Base-by-base conservation (phyloP, 1,140 invertebrate genomes). In the Temnothorax curvispinosus region DNA sequence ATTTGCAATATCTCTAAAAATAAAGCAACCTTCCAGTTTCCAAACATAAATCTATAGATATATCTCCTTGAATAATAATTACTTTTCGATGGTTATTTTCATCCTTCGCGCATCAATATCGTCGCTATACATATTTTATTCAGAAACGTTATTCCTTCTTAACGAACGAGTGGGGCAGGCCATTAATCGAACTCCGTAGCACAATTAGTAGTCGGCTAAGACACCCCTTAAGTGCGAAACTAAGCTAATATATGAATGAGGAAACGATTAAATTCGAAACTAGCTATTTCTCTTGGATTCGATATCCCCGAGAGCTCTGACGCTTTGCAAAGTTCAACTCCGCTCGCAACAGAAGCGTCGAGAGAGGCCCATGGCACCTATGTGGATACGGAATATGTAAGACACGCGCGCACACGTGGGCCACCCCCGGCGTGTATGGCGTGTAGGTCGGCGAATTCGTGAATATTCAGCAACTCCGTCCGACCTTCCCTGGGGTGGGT, bases 381-480 rank as follows among this genome's bases (percentile, higher is more conserved):
- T 18, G 67, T 80, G 82, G 64, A 56, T 77, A 27, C 27, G 58
- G 47, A 80, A 89, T 87, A 84, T 64, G 58, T 74, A 89, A 90
- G 78, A 58, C 81, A 82, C 58, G 67, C n/a, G 27, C 52, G 21
- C 82, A 77, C 56, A 76, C 67, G 41, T 50, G 27, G 21, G 54
- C 60, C 11, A 21, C 15, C 13, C 47, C 18, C 13, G 27, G 21
- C 35, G 21, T 27, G 72, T 52, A 38, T 56, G 32, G 13, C 11
- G n/a, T 60, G 65, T 62, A 85, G n/a, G 44, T 50, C 72, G 35
- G 50, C 52, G 54, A 84, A 87, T 89, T 90, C 85, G 89, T 90
- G 89, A 90, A 90, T 90, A 89, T 90, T 89, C 89, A 90, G 74
- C 21, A 62, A 27, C 74, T 71, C 41, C 77, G 47, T 44, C 13